phyloP scores from a whole-genome alignment of 2,113 vertebrate species.

The Hemicordylus capensis region DNA sequence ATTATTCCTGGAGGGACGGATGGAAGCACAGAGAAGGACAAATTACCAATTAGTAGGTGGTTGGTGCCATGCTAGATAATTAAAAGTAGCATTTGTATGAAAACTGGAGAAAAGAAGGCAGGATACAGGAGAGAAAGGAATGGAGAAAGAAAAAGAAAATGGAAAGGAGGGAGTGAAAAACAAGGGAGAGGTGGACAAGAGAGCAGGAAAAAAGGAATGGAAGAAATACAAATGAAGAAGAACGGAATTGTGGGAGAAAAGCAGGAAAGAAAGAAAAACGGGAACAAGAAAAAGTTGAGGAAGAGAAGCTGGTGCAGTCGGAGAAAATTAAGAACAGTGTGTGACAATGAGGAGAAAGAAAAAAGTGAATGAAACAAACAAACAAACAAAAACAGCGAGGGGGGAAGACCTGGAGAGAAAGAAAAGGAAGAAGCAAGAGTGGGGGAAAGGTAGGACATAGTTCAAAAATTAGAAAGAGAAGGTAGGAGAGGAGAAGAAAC shows the following conservation, averaged over 20 bases:
- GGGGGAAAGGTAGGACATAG: too few species aligned
- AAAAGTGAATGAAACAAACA: too few species aligned
- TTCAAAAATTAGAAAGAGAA: too few species aligned
- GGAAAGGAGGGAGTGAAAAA: not conserved
- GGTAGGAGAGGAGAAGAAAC: not conserved
- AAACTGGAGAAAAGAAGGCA: not conserved
- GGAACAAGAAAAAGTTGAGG: not conserved
- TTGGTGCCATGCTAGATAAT: not conserved
- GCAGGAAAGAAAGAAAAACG: not conserved
- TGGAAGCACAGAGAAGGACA: not conserved
- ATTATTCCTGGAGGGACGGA: not conserved
- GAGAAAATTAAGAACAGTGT: too few species aligned
- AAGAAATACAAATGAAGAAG: not conserved
- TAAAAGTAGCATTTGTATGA: not conserved
- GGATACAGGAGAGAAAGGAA: not conserved
- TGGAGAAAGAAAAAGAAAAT: too few species aligned
- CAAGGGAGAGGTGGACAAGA: too few species aligned
- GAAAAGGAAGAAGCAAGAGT: too few species aligned
- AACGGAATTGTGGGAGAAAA: not conserved
- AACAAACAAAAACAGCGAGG: too few species aligned
- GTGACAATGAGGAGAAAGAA: not conserved
- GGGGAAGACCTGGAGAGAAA: too few species aligned
- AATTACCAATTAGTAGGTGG: accelerated
- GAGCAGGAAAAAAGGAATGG: too few species aligned
- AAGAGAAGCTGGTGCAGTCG: too few species aligned